phyloP scores from a whole-genome alignment of 2,113 vertebrate genomes.

The Platycercus adscitus region DNA sequence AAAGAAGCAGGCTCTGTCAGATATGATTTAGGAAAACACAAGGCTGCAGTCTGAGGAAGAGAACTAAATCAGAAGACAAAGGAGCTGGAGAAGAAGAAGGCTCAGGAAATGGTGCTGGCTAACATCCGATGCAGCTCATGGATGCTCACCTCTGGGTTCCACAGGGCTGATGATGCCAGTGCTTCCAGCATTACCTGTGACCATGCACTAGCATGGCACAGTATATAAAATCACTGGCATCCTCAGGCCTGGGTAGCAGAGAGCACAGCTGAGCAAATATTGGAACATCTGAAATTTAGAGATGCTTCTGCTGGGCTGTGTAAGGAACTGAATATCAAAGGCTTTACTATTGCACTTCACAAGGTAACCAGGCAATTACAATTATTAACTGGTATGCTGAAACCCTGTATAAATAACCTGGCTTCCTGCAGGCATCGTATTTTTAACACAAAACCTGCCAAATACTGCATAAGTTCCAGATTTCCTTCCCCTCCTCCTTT shows the following conservation, averaged over 20 bases:
- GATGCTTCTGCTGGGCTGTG: background rate
- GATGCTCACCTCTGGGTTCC: background rate
- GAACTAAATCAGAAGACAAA: conserved; percentile 16
- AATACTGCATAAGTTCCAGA: conserved; percentile 18
- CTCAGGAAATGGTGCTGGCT: accelerated
- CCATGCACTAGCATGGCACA: background rate
- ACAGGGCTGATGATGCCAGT: accelerated
- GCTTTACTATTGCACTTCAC: conserved; percentile 22
- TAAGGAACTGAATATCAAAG: background rate
- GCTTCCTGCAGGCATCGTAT: conserved; percentile 7
- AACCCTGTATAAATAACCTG: conserved; percentile 16
- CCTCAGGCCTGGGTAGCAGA: background rate
- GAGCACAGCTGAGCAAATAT: background rate
- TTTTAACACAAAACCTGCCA: conserved; percentile 45
- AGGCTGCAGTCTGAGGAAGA: background rate
- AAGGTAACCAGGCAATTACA: conserved; percentile 55
- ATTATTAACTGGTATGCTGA: conserved; percentile 19
- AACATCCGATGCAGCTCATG: accelerated
- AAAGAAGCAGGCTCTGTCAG: conserved; percentile 5
- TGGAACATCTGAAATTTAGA: background rate
- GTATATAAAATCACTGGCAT: background rate
- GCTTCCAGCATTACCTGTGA: background rate
- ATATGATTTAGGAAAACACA: background rate
- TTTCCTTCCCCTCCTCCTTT: background rate
- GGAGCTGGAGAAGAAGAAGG: background rate